phyloP scores from a whole-genome alignment of 2,113 vertebrate genomes.

The Seriola rivoliana region DNA sequence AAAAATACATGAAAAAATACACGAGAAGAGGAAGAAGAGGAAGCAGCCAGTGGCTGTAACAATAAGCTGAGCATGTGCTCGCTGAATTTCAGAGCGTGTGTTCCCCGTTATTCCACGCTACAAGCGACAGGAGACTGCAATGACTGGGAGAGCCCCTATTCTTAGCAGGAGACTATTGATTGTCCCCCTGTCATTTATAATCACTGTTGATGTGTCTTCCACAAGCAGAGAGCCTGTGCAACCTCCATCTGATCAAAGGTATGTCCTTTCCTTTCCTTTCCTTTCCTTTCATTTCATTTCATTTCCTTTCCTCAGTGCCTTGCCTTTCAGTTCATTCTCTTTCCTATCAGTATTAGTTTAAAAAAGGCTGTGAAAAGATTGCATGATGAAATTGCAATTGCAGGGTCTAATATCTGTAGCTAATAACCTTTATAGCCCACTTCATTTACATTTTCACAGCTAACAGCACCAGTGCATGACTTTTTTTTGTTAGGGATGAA shows the following conservation, averaged over 20 bases:
- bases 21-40: conserved; percentile 29
- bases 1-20: conserved; percentile 2
- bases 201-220: conserved; percentile 66
- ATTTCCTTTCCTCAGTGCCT: not conserved
- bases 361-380: conserved; percentile 29
- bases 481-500: conserved; percentile 13
- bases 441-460: conserved; percentile 59
- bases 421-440: conserved; percentile 39
- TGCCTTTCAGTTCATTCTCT: conserved; percentile 4
- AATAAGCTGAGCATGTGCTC: conserved; percentile 60
- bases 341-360: conserved; percentile 17
- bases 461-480: conserved; percentile 30
- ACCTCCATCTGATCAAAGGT: conserved; percentile 66
- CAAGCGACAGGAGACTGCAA: conserved; percentile 57
- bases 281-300: not conserved
- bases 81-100: conserved; percentile 39
- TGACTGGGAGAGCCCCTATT: conserved; percentile 66
- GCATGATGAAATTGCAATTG: conserved; percentile 50
- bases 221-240: conserved; percentile 36
- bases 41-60: conserved; percentile 63
- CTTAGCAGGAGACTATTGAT: conserved; percentile 68
- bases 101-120: conserved; percentile 59
- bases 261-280: conserved; percentile 26
- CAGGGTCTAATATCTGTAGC: conserved; percentile 44
- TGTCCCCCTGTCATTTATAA: conserved; percentile 70